Evolutionary conservation across 2,888 invertebrate species (phyloP).

Genomic region (Mesochorus sp.): DNA sequence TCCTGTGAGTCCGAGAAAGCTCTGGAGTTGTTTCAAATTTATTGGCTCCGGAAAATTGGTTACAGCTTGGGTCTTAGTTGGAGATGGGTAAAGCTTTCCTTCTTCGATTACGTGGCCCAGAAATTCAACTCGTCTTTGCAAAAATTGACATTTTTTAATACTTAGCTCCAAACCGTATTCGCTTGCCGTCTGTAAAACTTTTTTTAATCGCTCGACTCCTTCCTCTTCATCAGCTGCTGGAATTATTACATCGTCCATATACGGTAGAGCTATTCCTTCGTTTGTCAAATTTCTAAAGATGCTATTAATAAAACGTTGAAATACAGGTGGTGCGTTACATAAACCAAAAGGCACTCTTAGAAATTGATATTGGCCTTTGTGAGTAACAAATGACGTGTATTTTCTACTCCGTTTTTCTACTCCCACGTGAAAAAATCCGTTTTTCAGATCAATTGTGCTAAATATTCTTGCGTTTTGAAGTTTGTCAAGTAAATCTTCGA

Average conservation of each 20-base stretch:
- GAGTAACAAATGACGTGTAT: constrained; percentile 66
- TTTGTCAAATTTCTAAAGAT: constrained; percentile 56
- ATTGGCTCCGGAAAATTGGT: constrained; percentile 52
- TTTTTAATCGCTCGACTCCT: constrained; percentile 10
- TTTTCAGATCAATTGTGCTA: constrained; percentile 63
- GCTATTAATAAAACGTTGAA: constrained; percentile 62
- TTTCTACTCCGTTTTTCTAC: constrained; percentile 60
- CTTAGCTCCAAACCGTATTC: constrained; percentile 28
- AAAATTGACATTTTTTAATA: constrained; percentile 34
- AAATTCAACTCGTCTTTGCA: constrained; percentile 25
- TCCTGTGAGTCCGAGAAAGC: constrained; percentile 61
- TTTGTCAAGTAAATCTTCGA: constrained; percentile 45
- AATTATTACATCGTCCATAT: constrained; percentile 55
- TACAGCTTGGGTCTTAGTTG: constrained; percentile 59
- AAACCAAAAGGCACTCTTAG: constrained; percentile 64
- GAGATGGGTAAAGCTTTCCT: constrained; percentile 20
- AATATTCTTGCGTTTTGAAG: constrained; percentile 43
- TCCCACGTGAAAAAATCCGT: constrained; percentile 68
- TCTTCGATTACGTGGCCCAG: constrained; percentile 15
- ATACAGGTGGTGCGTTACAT: constrained; percentile 63
- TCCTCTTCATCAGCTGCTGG: constrained; percentile 16
- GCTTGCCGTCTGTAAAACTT: constrained; percentile 16
- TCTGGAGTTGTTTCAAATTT: constrained; percentile 51
- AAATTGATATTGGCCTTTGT: constrained; percentile 66
- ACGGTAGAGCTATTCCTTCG: not conserved